phyloP scores from a whole-genome alignment of 2,797 vertebrate genomes.

The Melanotaenia nigrans region DNA sequence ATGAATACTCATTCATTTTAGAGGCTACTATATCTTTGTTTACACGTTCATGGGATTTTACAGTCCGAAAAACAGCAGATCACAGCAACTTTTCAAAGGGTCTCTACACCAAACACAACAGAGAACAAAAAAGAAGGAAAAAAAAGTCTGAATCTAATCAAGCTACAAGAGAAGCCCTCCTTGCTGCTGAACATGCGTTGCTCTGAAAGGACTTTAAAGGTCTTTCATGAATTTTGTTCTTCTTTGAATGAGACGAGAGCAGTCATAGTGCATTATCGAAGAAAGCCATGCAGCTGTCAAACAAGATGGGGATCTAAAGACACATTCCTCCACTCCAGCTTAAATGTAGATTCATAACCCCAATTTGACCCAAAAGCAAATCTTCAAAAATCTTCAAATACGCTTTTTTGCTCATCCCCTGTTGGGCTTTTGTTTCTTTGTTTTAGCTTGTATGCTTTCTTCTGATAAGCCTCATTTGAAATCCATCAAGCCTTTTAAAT shows the following conservation, averaged over 20 bases:
- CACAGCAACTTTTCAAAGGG: conserved; percentile 42
- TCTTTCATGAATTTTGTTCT: conserved; percentile 50
- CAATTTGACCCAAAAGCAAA: conserved; percentile 34
- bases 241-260: conserved; percentile 45
- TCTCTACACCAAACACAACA: conserved; percentile 30
- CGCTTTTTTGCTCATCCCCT: conserved; percentile 16
- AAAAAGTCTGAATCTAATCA: conserved; percentile 43
- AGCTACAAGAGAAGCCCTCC: conserved; percentile 33
- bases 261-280: conserved; percentile 55
- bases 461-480: conserved; percentile 34
- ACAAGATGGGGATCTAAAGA: conserved; percentile 25
- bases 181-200: not conserved
- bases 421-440: conserved; percentile 26
- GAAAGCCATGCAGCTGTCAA: conserved; percentile 49
- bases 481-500: conserved; percentile 44
- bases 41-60: conserved; percentile 37
- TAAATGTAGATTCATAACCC: conserved; percentile 29
- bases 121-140: conserved; percentile 41
- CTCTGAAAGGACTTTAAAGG: conserved; percentile 45
- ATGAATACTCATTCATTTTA: conserved; percentile 31
- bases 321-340: conserved; percentile 60
- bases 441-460: conserved; percentile 22
- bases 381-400: conserved; percentile 16
- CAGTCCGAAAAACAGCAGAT: conserved; percentile 40
- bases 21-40: conserved; percentile 33